Base-by-base conservation (phyloP, 2,113 vertebrate species). In the Ammodramus savannarum region DNA sequence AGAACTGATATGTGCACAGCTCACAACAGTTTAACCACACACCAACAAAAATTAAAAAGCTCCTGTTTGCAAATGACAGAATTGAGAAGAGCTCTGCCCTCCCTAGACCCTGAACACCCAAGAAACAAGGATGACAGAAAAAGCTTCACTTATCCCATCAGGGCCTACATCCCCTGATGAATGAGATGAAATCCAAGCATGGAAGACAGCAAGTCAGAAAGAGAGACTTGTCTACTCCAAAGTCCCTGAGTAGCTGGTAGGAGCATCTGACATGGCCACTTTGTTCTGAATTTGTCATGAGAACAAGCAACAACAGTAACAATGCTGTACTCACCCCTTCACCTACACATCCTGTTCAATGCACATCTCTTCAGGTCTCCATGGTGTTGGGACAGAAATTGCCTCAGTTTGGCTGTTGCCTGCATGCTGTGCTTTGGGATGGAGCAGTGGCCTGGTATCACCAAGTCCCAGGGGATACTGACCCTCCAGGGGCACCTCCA, bases 191-290 rank as follows among this genome's bases (percentile, higher is more conserved):
- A 84, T 39, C 17, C 57, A 44, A 65, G 22, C 25, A 63, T 5
- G 15, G 31, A 46, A 73, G 44, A 38, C 11, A 71, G 31, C 36
- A 85, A 38, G 57, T 18, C 4, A 2, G 18, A 75, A 27, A 8
- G 34, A 19, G 7, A 89, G 15, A 52, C 25, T 39, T 72, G 55
- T 19, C 25, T 32, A 11, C 25, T 36, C 61, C 34, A 17, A 80
- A 87, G 39, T 5, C 21, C 32, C 9, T 2, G 1, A 31, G 22
- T 4, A 66, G 34, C 0, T 74, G 41, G n/a, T 13, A 79, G 34
- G 10, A 92, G 6, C 31, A 66, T n/a, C 31, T 78, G 48, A 51
- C 16, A 38, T 0, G 0, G 31, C 17, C 19, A 48, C 11, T 36
- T 54, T 21, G 39, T 43, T 41, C 62, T 55, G 31, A 58, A 80